phyloP scores from a whole-genome alignment of 2,797 vertebrate species.

The Petrocephalus schoutedeni region DNA sequence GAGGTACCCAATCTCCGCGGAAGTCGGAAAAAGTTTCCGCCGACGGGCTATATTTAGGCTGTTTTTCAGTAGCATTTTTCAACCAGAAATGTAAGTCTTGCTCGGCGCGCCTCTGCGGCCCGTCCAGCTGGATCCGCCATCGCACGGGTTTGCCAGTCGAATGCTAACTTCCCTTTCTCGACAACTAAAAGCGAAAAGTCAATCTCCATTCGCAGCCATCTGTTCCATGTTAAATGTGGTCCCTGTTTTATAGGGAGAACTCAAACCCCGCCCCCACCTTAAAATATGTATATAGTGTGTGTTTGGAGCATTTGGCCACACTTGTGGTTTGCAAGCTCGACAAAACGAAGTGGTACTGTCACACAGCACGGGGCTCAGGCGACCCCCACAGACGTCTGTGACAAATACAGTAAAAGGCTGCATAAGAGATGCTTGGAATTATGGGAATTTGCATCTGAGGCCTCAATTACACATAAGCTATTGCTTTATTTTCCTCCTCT shows the following conservation, averaged over 20 bases:
- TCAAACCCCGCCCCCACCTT: not conserved
- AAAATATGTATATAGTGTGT: not conserved
- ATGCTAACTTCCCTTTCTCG: not conserved
- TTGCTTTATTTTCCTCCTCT: slow-evolving; percentile 40
- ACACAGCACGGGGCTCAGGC: slow-evolving; percentile 27
- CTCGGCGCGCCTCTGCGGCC: not conserved
- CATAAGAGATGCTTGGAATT: slow-evolving; percentile 32
- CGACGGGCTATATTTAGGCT: not conserved
- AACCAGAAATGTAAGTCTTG: not conserved
- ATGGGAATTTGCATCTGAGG: slow-evolving; percentile 38
- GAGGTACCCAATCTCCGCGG: not conserved
- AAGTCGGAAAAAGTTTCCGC: not conserved
- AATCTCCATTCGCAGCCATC: not conserved
- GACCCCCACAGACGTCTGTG: not conserved
- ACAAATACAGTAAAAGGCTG: not conserved
- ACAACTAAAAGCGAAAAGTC: not conserved
- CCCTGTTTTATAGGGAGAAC: not conserved
- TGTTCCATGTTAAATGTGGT: slow-evolving; percentile 21
- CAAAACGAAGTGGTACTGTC: slow-evolving; percentile 44
- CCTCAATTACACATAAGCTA: slow-evolving; percentile 49
- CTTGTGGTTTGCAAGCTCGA: slow-evolving; percentile 2
- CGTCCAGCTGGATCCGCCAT: not conserved
- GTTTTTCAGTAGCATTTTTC: slow-evolving; percentile 4
- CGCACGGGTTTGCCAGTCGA: not conserved
- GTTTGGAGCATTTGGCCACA: not conserved